These are phyloP conservation scores for Polyommatus icarus DNA, from an alignment of 2,888 invertebrate genomes.

Conservation along the genomic window DNA sequence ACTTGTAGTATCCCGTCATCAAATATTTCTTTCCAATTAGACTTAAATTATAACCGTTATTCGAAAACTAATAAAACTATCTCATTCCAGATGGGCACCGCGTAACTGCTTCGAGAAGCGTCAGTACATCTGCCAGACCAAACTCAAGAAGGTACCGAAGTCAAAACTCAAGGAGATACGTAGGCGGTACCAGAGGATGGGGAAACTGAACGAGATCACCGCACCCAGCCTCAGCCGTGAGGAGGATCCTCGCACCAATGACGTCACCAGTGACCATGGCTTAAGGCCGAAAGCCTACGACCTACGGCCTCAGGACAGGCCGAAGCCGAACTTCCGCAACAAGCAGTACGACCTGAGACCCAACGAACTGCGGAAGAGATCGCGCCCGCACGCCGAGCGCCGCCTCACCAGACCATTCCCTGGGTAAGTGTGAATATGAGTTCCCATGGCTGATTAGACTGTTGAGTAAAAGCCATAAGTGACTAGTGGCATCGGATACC, in stretches of 20 bases:
- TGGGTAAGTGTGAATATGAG: slow-evolving; percentile 51
- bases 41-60: neutral
- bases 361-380: slow-evolving; percentile 60
- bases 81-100: slow-evolving; percentile 82
- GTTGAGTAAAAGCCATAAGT: neutral
- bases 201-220: slow-evolving; percentile 78
- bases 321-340: slow-evolving; percentile 47
- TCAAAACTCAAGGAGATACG: slow-evolving; percentile 70
- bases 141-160: slow-evolving; percentile 74
- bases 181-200: slow-evolving; percentile 74
- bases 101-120: slow-evolving; percentile 82
- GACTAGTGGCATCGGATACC: too few species aligned
- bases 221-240: slow-evolving; percentile 67
- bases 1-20: neutral
- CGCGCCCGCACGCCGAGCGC: slow-evolving; percentile 52
- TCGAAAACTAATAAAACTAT: neutral
- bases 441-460: too few species aligned
- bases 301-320: slow-evolving; percentile 51
- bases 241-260: slow-evolving; percentile 61
- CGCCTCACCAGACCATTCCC: slow-evolving; percentile 70
- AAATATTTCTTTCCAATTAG: neutral
- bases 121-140: slow-evolving; percentile 86
- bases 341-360: slow-evolving; percentile 51
- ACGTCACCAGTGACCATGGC: slow-evolving; percentile 61
- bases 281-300: slow-evolving; percentile 65